Base-by-base conservation (phyloP, 2,888 invertebrate species). In the Megamerina dolium region DNA sequence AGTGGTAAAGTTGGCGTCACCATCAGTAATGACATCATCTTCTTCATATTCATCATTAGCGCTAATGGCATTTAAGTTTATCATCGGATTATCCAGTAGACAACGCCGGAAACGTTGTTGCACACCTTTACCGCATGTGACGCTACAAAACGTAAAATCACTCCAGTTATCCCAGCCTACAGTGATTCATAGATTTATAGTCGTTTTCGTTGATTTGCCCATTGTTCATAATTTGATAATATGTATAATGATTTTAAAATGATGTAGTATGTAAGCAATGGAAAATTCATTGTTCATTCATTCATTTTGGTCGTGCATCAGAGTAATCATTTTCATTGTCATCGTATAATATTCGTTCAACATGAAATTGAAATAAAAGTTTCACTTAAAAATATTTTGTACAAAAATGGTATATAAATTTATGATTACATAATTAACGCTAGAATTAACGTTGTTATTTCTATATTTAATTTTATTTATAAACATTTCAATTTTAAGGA, bases 81-180 rank as follows among this genome's bases (percentile, higher is more conserved):
- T 65, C 58, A 68, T 55, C 31, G 67, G 68, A 56, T 66, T 70
- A 61, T 70, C 70, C 41, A 70, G 56, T 32, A 70, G 59, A 49
- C 71, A 72, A 38, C 71, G 67, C 2, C 71, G 66, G 56, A 71
- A 72, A 23, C 71, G 66, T 43, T 72, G 71, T 46, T 72, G 71
- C 17, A 72, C 70, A 50, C 71, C 71, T 63, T 68, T 70, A 45
- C 70, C 70, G 46, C 72, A 72, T 49, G 68, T 64, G 36, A 71
- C 68, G 51, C 72, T 71, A 57, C 71, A 72, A 19, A 68, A 53
- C 49, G 70, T 70, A 51, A 70, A 72, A 55, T 72, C 70, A 46
- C 71, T 70, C 72, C 72, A 72, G 56, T 67, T 64, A 47, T 71
- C 70, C 72, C 72, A 72, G 43, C 71, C 71, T 72, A 52, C 29